phyloP scores from a whole-genome alignment of 1,140 invertebrate genomes.

The Camponotus floridanus region DNA sequence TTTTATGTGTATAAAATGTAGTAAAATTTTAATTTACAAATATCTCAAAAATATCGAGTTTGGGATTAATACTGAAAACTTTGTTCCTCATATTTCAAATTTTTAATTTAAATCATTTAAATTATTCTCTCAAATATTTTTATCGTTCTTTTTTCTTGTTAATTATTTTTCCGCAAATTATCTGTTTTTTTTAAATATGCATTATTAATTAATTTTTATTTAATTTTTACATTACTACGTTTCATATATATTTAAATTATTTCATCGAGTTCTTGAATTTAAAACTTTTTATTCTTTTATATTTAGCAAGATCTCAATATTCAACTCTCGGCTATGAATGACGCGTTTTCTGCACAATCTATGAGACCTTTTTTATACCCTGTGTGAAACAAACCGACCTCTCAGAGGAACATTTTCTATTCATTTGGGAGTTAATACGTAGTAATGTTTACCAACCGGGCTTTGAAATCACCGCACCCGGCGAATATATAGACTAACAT shows the following conservation, averaged over 20 bases:
- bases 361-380: not conserved
- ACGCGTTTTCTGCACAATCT: slow-evolving; percentile 7
- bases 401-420: slow-evolving; percentile 25
- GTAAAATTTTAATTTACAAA: slow-evolving; percentile 13
- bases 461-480: slow-evolving; percentile 14
- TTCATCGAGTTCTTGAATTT: not conserved
- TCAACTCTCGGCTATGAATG: not conserved
- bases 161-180: not conserved
- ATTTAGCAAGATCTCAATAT: not conserved
- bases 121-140: not conserved
- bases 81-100: not conserved
- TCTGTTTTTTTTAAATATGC: not conserved
- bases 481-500: slow-evolving; percentile 35
- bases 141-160: not conserved
- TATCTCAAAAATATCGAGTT: not conserved
- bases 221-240: not conserved
- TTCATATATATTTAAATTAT: slow-evolving; percentile 7
- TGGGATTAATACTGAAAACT: not conserved
- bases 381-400: not conserved
- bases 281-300: not conserved
- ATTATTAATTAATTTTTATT: not conserved
- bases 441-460: slow-evolving; percentile 1
- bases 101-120: not conserved
- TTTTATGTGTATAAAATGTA: slow-evolving; percentile 2
- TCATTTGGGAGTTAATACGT: slow-evolving; percentile 42